phyloP scores from a whole-genome alignment of 1,140 invertebrate genomes.

The Colletes gigas region DNA sequence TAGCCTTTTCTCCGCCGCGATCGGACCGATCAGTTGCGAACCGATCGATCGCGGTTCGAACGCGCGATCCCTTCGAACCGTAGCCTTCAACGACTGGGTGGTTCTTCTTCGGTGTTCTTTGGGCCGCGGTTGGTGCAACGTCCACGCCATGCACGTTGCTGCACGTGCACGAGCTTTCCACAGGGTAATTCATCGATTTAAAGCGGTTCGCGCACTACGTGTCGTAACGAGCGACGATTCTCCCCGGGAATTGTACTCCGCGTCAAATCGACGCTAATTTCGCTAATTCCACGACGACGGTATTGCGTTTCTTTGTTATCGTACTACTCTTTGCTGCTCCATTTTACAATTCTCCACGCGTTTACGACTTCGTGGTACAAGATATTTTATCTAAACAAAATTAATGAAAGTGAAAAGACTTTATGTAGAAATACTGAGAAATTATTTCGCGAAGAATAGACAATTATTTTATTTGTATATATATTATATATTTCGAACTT shows the following conservation, averaged over 20 bases:
- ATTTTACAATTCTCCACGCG: no score
- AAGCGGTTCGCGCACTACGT: slow-evolving; percentile 10
- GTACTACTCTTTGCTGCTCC: background rate
- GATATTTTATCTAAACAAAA: no score
- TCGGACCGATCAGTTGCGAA: background rate
- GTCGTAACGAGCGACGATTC: slow-evolving; percentile 12
- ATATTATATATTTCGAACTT: no score
- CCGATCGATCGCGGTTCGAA: background rate
- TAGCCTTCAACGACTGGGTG: no score
- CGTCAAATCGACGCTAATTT: background rate
- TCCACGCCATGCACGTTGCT: background rate
- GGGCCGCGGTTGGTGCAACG: background rate
- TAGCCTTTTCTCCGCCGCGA: background rate
- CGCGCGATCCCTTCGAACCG: background rate
- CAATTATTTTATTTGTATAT: no score
- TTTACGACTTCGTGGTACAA: no score
- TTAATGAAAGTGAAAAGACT: no score
- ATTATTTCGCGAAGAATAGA: no score
- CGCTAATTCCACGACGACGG: background rate
- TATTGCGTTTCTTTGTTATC: background rate
- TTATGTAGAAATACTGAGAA: no score
- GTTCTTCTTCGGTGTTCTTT: background rate
- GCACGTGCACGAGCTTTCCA: slow-evolving; percentile 14
- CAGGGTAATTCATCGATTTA: slow-evolving; percentile 43
- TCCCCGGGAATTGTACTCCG: slow-evolving; percentile 9